A percentile compares a stretch with the other conserved stretches of the same genome.
Evolutionary conservation across 2,113 vertebrate genomes (phyloP).

Genomic region (Cariama cristata): DNA sequence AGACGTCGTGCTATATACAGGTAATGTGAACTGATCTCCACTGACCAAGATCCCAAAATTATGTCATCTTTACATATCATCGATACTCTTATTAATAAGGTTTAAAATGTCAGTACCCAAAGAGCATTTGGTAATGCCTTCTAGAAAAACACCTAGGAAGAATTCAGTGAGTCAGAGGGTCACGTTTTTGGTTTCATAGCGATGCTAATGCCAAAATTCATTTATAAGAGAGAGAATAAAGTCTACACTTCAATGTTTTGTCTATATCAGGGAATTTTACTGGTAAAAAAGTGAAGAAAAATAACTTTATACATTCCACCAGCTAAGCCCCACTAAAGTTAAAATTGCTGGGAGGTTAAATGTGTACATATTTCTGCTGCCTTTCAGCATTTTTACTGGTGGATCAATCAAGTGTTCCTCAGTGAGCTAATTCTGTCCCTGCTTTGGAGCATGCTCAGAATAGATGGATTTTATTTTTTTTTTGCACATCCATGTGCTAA

Average conservation of each 20-base stretch:
- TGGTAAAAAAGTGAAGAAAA: not conserved
- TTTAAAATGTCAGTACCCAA: not conserved
- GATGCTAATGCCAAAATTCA: not conserved
- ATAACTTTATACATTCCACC: not conserved
- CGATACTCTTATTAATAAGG: not conserved
- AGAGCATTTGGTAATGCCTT: not conserved
- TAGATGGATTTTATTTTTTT: not conserved
- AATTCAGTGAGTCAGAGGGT: not conserved
- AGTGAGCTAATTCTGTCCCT: slow-evolving; percentile 20
- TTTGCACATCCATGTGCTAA: not conserved
- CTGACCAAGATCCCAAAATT: not conserved
- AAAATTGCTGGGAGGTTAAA: slow-evolving; percentile 12
- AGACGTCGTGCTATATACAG: not conserved
- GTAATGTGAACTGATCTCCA: not conserved
- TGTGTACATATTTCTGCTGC: not conserved
- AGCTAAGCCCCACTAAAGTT: not conserved
- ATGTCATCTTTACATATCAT: not conserved
- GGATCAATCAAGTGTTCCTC: slow-evolving; percentile 27
- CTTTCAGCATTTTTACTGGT: slow-evolving; percentile 30
- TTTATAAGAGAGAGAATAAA: not conserved
- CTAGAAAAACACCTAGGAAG: not conserved
- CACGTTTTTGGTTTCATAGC: not conserved
- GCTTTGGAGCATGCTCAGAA: not conserved
- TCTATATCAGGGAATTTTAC: not conserved
- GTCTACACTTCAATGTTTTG: not conserved